Base-by-base conservation (phyloP, 2,113 vertebrate genomes). In the Pelusios castaneus region DNA sequence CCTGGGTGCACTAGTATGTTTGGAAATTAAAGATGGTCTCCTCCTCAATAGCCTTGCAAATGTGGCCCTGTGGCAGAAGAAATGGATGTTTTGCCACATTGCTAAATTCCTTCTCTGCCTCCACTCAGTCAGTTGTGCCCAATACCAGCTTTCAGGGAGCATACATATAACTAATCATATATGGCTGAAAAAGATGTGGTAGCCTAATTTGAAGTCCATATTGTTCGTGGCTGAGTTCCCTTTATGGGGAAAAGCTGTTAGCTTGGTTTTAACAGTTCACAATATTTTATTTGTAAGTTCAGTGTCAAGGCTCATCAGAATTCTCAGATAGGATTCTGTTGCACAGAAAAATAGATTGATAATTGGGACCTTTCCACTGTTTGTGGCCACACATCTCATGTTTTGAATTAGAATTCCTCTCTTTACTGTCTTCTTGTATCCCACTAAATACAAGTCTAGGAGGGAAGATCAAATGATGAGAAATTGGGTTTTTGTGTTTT, bases 11-110 rank as follows among this genome's bases (percentile, higher is more conserved):
- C 1, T 80, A 89, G 38, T 81, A 38, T 84, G 63, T 91, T 87
- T 93, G 87, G 84, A 94, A 95, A 92, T 94, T 84, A 94, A 82
- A 92, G 54, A 19, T 89, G 8, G 93, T 83, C n/a, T 89, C 56
- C 25, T 86, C 25, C 31, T 85, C 83, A 88, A 60, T 81, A 88
- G 27, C 22, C n/a, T 87, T 80, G 60, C 1, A 4, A 85, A 87
- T 83, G 24, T 56, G 60, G 7, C 27, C 67, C 22, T 56, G 29
- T 41, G 85, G 49, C 25, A 51, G 80, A 85, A 91, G 84, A 47
- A 87, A 82, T 45, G 47, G 51, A 14, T 21, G 38, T 91, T 63
- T 34, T 58, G 29, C 31, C 29, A 45, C 34, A 89, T 90, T 79
- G 87, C 52, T 79, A 45, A 80, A 94, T 94, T 89, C 47, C 70